Conservation (phyloP, 2,888 invertebrate species). For the Horisme vitalbata region DNA sequence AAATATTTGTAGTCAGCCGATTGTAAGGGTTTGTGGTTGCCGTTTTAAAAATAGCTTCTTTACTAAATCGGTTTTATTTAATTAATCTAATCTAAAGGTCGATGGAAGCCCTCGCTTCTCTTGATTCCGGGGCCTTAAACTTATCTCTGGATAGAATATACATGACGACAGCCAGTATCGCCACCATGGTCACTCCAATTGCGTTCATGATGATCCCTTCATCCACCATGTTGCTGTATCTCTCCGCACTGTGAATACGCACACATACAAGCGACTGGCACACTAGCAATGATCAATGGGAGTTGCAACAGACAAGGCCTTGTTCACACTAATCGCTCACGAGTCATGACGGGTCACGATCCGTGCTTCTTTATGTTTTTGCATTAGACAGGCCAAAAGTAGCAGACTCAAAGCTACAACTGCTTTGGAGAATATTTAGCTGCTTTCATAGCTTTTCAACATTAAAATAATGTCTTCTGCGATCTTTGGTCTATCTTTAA, state of each 20-base stretch:
- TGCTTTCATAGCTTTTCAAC: no score
- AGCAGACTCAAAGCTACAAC: not conserved
- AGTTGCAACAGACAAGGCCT: not conserved
- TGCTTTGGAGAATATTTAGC: no score
- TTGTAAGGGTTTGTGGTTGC: no score
- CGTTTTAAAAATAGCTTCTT: conserved; percentile 1
- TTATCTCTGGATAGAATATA: conserved; percentile 85
- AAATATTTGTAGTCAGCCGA: no score
- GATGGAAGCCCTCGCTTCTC: conserved; percentile 75
- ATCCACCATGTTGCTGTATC: conserved; percentile 83
- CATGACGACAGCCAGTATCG: conserved; percentile 85
- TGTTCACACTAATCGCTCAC: conserved; percentile 4
- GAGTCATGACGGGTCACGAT: conserved; percentile 8
- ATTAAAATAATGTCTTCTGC: not conserved
- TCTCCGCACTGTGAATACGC: conserved; percentile 72
- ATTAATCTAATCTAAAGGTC: conserved; percentile 68
- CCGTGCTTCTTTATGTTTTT: conserved; percentile 8
- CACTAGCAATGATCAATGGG: conserved; percentile 28
- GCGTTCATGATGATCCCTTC: conserved; percentile 88
- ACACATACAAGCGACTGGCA: conserved; percentile 51
- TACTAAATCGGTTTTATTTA: not conserved
- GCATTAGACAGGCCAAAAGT: conserved; percentile 3
- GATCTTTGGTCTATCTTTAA: not conserved
- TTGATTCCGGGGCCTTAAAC: conserved; percentile 71
- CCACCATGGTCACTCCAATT: conserved; percentile 85